Evolutionary conservation across 2,797 vertebrate genomes (phyloP).

Genomic region (Anas capensis): DNA sequence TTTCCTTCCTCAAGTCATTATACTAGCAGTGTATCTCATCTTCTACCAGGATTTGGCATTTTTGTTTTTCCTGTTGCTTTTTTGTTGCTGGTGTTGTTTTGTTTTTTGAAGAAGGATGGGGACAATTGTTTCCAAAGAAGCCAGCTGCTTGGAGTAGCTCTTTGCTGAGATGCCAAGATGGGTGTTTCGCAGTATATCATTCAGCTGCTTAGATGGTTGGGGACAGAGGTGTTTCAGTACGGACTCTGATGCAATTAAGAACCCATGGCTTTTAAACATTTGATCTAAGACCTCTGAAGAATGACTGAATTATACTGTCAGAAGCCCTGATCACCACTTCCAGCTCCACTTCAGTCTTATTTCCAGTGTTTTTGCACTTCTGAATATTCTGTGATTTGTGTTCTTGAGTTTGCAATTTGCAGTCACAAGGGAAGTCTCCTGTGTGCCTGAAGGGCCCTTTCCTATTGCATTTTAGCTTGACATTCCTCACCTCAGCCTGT

Average conservation of each 20-base stretch:
- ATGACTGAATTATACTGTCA: neutral
- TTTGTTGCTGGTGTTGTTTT: neutral
- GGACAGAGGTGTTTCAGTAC: neutral
- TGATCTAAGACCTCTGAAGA: neutral
- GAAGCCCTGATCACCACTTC: neutral
- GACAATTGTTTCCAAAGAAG: neutral
- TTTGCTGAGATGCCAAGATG: neutral
- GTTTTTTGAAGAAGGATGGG: neutral
- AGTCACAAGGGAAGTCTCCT: neutral
- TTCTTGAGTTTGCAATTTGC: neutral
- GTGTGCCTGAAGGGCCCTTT: neutral
- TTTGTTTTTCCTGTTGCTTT: neutral
- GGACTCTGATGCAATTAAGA: neutral
- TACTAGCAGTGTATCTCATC: neutral
- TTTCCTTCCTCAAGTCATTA: neutral
- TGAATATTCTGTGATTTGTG: neutral
- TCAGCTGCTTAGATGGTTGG: neutral
- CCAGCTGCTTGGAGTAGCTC: neutral
- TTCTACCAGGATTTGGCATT: neutral
- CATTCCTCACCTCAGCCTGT: neutral
- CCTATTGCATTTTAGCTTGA: neutral
- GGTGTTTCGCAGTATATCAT: neutral
- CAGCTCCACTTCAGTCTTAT: neutral
- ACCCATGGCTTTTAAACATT: neutral
- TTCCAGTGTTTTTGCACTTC: neutral